Conservation (phyloP, 2,797 vertebrate species). For the Schizothorax lantsangensis region DNA sequence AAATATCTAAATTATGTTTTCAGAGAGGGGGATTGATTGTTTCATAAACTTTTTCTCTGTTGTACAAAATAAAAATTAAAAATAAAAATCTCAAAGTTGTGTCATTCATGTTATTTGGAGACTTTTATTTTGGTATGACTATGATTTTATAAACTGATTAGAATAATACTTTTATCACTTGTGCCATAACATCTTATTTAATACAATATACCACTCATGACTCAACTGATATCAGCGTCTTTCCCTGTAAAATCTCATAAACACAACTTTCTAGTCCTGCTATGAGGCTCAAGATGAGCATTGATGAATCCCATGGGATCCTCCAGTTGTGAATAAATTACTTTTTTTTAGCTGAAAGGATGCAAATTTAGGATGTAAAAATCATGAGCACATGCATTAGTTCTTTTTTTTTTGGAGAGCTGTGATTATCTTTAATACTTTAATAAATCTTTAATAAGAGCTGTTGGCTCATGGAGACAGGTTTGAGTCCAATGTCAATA, state of each 20-base stretch:
- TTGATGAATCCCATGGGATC: neutral
- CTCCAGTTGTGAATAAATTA: neutral
- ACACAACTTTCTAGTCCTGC: neutral
- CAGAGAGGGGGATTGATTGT: neutral
- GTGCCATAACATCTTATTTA: neutral
- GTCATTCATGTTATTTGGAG: neutral
- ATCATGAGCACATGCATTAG: neutral
- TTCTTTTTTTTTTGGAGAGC: neutral
- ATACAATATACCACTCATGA: neutral
- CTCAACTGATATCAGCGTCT: neutral
- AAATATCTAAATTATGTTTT: too few relatives aligned
- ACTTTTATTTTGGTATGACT: neutral
- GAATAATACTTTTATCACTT: neutral
- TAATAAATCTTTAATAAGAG: too few relatives aligned
- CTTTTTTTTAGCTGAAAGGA: neutral
- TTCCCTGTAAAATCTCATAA: neutral
- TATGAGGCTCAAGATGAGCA: neutral
- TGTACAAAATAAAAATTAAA: neutral
- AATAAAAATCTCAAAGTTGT: neutral
- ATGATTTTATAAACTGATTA: neutral
- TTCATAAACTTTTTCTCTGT: neutral
- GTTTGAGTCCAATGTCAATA: neutral
- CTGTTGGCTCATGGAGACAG: neutral
- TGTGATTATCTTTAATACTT: neutral
- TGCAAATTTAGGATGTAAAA: neutral